Conservation (phyloP, 2,888 invertebrate species). For the Tiliacea aurago region DNA sequence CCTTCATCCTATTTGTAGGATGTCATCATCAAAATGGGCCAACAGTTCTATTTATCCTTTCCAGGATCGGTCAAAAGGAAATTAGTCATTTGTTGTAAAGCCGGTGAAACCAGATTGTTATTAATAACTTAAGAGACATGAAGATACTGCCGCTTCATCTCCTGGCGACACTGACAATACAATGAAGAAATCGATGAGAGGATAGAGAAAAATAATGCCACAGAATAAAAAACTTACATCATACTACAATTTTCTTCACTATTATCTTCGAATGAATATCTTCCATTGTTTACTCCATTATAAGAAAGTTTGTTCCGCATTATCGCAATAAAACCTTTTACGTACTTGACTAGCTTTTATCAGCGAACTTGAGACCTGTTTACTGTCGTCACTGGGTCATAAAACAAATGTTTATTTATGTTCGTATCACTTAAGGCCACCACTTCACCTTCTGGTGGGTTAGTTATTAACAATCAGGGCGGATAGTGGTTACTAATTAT, state of each 20-base stretch:
- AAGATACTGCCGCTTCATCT: neutral
- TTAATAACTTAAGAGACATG: neutral
- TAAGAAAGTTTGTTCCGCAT: slow-evolving; percentile 17
- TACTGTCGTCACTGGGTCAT: slow-evolving; percentile 26
- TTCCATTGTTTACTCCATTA: slow-evolving; percentile 4
- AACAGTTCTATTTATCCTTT: neutral
- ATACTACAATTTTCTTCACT: neutral
- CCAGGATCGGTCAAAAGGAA: neutral
- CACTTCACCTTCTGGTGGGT: slow-evolving; percentile 50
- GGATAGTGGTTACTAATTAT: slow-evolving; percentile 51
- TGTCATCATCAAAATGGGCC: neutral
- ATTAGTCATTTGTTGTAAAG: neutral
- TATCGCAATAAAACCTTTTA: slow-evolving; percentile 37
- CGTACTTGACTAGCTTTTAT: slow-evolving; percentile 44
- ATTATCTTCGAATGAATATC: neutral
- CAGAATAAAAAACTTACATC: neutral
- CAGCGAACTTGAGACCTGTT: slow-evolving; percentile 18
- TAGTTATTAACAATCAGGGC: slow-evolving; percentile 50
- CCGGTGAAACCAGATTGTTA: neutral
- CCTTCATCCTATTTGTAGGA: neutral
- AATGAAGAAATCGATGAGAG: neutral
- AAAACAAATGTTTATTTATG: slow-evolving; percentile 55
- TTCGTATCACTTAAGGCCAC: slow-evolving; percentile 42
- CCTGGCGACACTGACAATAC: neutral
- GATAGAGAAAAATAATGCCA: neutral